A percentile compares a stretch with the other conserved stretches of the same genome.
Conservation (phyloP, 2,113 vertebrate species). For the Onychostoma macrolepis region DNA sequence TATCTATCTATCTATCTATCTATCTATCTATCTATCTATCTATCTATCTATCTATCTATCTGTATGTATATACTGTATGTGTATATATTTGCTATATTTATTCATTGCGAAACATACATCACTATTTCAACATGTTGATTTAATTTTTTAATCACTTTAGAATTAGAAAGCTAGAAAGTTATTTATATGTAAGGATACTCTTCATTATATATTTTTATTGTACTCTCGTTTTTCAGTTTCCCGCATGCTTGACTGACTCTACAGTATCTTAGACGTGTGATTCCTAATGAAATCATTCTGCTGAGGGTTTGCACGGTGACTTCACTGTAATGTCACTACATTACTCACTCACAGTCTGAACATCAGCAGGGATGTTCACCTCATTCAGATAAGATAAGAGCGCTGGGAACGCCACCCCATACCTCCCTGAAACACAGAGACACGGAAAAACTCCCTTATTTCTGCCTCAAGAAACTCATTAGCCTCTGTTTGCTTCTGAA, state of each 20-base stretch:
- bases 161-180: neutral
- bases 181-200: neutral
- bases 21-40: too few relatives aligned
- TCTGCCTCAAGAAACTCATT: neutral
- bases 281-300: neutral
- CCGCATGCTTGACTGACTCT: neutral
- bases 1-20: too few relatives aligned
- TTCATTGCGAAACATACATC: too few relatives aligned
- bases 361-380: neutral
- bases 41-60: too few relatives aligned
- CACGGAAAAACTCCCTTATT: neutral
- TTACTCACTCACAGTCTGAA: neutral
- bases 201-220: neutral
- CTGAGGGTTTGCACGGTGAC: neutral
- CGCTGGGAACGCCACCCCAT: neutral
- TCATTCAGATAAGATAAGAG: constrained; percentile 1
- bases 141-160: neutral
- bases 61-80: too few relatives aligned
- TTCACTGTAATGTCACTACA: neutral
- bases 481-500: too few relatives aligned
- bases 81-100: too few relatives aligned
- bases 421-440: neutral
- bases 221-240: neutral
- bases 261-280: neutral
- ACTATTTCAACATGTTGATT: too few relatives aligned